phyloP scores from a whole-genome alignment of 2,888 invertebrate genomes.

The Penaeus monodon region DNA sequence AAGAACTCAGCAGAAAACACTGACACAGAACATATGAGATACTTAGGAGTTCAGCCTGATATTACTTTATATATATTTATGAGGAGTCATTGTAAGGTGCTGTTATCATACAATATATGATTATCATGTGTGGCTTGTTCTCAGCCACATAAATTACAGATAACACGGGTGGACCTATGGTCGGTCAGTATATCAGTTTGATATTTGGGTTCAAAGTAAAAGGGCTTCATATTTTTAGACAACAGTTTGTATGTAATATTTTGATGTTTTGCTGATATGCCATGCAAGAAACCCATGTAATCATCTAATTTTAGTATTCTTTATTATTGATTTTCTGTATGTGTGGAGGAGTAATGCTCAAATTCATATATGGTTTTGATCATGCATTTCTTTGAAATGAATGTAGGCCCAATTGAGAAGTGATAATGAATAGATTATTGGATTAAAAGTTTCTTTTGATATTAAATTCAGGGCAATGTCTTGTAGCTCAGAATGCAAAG shows the following conservation, averaged over 20 bases:
- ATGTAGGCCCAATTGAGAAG: too few relatives aligned
- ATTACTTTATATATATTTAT: neutral
- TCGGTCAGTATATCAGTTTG: conserved; percentile 14
- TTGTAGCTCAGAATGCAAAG: too few relatives aligned
- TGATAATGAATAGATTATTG: too few relatives aligned
- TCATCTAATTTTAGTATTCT: neutral
- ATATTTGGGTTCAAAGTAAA: too few relatives aligned
- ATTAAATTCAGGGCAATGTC: too few relatives aligned
- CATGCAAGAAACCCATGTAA: conserved; percentile 1
- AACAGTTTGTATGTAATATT: neutral
- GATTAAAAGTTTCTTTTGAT: too few relatives aligned
- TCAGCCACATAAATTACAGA: conserved; percentile 18
- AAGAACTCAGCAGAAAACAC: too few relatives aligned
- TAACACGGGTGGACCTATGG: conserved; percentile 39
- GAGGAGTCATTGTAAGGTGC: conserved; percentile 22
- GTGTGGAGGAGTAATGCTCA: neutral
- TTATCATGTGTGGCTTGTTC: neutral
- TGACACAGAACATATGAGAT: conserved; percentile 9
- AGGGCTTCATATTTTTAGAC: conserved; percentile 28
- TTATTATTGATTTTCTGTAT: neutral
- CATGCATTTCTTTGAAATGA: too few relatives aligned
- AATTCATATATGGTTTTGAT: too few relatives aligned
- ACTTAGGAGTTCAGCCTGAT: conserved; percentile 7
- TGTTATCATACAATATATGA: conserved; percentile 23
- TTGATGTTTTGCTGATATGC: conserved; percentile 6